Base-by-base conservation (phyloP, 2,797 vertebrate species). In the Crocidura indochinensis region DNA sequence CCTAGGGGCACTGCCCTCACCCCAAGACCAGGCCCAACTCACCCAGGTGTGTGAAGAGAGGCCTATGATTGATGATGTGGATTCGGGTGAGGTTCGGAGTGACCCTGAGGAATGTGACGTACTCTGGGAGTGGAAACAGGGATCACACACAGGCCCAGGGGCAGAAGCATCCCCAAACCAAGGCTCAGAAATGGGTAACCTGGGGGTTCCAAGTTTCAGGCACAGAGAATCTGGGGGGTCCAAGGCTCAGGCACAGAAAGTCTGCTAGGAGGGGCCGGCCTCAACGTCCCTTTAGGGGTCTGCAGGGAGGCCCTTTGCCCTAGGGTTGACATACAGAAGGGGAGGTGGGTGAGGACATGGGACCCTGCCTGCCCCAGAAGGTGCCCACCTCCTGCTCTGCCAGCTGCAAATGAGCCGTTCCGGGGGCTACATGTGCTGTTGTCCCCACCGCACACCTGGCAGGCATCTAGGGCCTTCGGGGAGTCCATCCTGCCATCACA, bases 31-130 rank as follows among this genome's bases (percentile, higher is more conserved):
- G 10, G 20, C 27, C 60, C 19, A 38, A 84, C 98, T 98, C 97
- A 99, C 99, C 99, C 97, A 99, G 96, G 95, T 99, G 99, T 24
- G 99, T 99, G 97, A 99, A 99, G 91, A 99, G 97, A 0, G 99
- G 99, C 19, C 98, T 98, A 88, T 10, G 96, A 97, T 99, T 99
- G 96, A 98, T 78, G 17, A 99, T 62, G 1, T 79, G 97, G 68
- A 99, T 97, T 0, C 93, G 97, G 73, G 99, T 99, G 94, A 98
- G 94, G 44, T 98, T 99, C 29, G 96, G 95, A 8, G 99, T 98
- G 93, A 99, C 90, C 3, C 97, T 98, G 88, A 99, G 97, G 94
- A 99, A 99, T 0, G 99, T 99, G 89, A 98, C 95, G 0, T 99
- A 99, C 86, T 98, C 99, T 99, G 95, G 68, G 84, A 87, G 76